Evolutionary conservation across 1,140 invertebrate genomes (phyloP).

Genomic region (Drosophila mojavensis): DNA sequence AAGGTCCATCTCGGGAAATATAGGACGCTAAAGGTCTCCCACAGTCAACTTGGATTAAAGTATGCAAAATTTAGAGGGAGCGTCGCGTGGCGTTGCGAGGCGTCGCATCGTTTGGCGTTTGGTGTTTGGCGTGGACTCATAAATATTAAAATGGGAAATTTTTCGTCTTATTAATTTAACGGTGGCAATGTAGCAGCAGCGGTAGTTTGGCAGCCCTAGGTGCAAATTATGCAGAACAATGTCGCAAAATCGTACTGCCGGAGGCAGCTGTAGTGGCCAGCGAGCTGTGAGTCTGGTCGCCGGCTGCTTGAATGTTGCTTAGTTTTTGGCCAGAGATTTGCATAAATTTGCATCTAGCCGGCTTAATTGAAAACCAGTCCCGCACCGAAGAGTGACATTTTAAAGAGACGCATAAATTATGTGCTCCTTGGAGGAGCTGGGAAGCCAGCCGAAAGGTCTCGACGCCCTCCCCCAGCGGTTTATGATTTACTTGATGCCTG

Average conservation of each 20-base stretch:
- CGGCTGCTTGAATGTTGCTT: slow-evolving; percentile 55
- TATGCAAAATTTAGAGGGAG: slow-evolving; percentile 43
- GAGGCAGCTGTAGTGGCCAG: slow-evolving; percentile 33
- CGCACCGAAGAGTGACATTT: slow-evolving; percentile 65
- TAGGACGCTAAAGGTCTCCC: too few species aligned
- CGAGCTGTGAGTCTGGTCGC: slow-evolving; percentile 16
- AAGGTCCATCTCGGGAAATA: too few species aligned
- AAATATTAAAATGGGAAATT: slow-evolving; percentile 79
- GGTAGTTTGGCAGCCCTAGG: slow-evolving; percentile 63
- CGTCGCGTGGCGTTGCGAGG: not conserved
- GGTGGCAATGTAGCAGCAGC: slow-evolving; percentile 59
- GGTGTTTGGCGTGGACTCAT: slow-evolving; percentile 54
- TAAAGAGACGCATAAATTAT: slow-evolving; percentile 76
- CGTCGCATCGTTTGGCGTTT: slow-evolving; percentile 15
- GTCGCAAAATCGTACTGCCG: slow-evolving; percentile 64
- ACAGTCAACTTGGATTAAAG: slow-evolving; percentile 15
- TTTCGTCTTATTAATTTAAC: slow-evolving; percentile 79
- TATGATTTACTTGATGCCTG: slow-evolving; percentile 72
- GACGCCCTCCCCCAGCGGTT: slow-evolving; percentile 23
- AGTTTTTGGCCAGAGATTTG: slow-evolving; percentile 76
- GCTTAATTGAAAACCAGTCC: slow-evolving; percentile 74
- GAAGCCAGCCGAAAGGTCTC: not conserved
- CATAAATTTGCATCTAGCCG: slow-evolving; percentile 75
- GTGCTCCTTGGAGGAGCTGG: slow-evolving; percentile 24
- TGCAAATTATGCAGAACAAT: slow-evolving; percentile 76